Base-by-base conservation (phyloP, 2,113 vertebrate genomes). In the Dipodomys stephensi region DNA sequence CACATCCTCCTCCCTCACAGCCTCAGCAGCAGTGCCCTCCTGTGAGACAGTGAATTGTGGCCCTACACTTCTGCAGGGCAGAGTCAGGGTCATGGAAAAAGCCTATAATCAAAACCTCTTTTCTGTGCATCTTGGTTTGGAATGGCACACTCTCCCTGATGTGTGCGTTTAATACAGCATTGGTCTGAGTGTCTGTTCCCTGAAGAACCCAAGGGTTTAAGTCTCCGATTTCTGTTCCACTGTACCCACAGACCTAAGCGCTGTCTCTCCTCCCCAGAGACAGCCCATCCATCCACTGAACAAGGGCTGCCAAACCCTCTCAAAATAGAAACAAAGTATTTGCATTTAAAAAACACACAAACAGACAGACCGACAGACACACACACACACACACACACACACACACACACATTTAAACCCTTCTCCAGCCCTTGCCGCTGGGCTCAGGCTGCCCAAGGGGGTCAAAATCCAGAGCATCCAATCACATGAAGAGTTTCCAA, bases 1-100 rank as follows among this genome's bases (percentile, higher is more conserved):
- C 0, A 0, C 5, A 5, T 1, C 10, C 4, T 4, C n/a, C 25
- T 69, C 46, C 32, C 28, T 71, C 19, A 69, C 0, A 0, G 73
- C 28, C 30, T 57, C 64, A 9, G 62, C 3, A 0, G 53, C 16
- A 5, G 19, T 0, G 1, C 20, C n/a, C 22, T 83, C 23, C 39
- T 32, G 32, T 71, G 79, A 27, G 15, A 3, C 4, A 28, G 28
- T n/a, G 32, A 87, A 62, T 53, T 4, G 2, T 3, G 12, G 35
- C 19, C 2, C 65, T 30, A 23, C 20, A 64, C 30, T 71, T 83
- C 76, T 46, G 4, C 35, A 30, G 16, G 9, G 27, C 46, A 86
- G 77, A 88, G 18, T 25, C 8, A 16, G 32, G 7, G 7, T 76
- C 39, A 5, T 39, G 39, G 39, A 39, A 39, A 30, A 79, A 73